Conservation (phyloP, 2,797 vertebrate species). For the Siniperca undulata region DNA sequence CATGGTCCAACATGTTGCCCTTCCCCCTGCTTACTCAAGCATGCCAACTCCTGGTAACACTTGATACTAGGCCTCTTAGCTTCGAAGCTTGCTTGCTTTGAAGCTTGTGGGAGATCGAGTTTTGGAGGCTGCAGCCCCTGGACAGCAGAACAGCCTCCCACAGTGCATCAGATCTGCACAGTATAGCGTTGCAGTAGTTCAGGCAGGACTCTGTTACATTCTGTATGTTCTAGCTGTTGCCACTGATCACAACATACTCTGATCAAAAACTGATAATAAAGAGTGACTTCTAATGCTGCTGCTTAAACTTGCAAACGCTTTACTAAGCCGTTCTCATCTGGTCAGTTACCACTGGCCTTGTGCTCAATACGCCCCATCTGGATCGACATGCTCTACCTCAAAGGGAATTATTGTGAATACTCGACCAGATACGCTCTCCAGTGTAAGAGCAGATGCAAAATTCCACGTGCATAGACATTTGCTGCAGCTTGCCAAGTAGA, state of each 20-base stretch:
- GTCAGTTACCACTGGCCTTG: not conserved
- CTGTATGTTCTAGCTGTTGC: not conserved
- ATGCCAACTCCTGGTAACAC: slow-evolving; percentile 23
- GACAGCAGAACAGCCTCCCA: slow-evolving; percentile 35
- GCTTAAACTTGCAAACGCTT: not conserved
- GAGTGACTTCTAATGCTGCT: not conserved
- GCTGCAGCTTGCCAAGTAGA: slow-evolving; percentile 37
- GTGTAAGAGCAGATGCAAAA: slow-evolving; percentile 34
- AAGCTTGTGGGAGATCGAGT: slow-evolving; percentile 41
- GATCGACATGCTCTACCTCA: slow-evolving; percentile 15
- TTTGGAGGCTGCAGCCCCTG: slow-evolving; percentile 27
- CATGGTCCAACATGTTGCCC: slow-evolving; percentile 10
- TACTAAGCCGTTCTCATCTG: not conserved
- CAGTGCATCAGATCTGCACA: slow-evolving; percentile 18
- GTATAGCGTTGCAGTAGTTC: not conserved
- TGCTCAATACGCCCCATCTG: slow-evolving; percentile 5
- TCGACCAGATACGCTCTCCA: slow-evolving; percentile 20
- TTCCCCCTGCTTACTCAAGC: slow-evolving; percentile 31
- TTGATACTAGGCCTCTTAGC: not conserved
- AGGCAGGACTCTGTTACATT: not conserved
- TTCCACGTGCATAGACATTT: slow-evolving; percentile 16
- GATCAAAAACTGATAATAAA: not conserved
- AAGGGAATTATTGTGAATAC: slow-evolving; percentile 21
- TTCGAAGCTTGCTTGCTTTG: slow-evolving; percentile 32
- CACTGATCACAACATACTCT: slow-evolving; percentile 1